phyloP scores from a whole-genome alignment of 2,113 vertebrate species.

The Bostrychus sinensis region DNA sequence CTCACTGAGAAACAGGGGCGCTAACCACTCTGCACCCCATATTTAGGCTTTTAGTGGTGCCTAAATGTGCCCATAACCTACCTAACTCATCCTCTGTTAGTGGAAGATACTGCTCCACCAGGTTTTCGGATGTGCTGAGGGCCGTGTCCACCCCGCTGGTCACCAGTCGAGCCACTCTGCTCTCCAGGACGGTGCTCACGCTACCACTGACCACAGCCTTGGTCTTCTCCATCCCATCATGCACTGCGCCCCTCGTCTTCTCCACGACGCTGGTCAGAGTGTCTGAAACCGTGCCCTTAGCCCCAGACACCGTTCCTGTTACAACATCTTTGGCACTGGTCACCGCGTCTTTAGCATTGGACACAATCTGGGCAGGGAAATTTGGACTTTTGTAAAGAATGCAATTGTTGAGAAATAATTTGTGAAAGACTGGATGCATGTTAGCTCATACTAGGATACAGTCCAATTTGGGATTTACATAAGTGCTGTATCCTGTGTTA shows the following conservation, averaged over 20 bases:
- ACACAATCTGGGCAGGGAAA: conserved; percentile 49
- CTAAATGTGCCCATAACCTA: conserved; percentile 68
- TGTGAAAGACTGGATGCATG: neutral
- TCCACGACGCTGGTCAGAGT: conserved; percentile 82
- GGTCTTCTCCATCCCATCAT: conserved; percentile 85
- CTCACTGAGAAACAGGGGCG: no score
- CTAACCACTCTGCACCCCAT: neutral
- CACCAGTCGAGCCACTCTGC: conserved; percentile 82
- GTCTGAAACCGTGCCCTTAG: conserved; percentile 84
- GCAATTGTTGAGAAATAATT: neutral
- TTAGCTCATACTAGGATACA: neutral
- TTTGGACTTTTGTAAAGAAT: neutral
- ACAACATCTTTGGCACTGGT: conserved; percentile 83
- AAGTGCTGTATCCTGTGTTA: conserved; percentile 3
- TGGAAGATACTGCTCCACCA: conserved; percentile 91
- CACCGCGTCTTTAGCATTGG: conserved; percentile 81
- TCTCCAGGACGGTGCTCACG: conserved; percentile 86
- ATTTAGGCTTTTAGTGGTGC: neutral
- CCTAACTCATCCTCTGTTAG: conserved; percentile 86
- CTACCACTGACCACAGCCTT: conserved; percentile 83
- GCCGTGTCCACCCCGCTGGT: conserved; percentile 85
- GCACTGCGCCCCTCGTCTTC: conserved; percentile 85
- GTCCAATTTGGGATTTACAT: neutral
- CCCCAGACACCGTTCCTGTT: conserved; percentile 81
- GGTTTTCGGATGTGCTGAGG: conserved; percentile 85